A percentile compares a stretch with the other conserved stretches of the same genome.
These are phyloP conservation scores for Bradypus variegatus DNA, from an alignment of 2,797 vertebrate genomes.

Conservation along the genomic window DNA sequence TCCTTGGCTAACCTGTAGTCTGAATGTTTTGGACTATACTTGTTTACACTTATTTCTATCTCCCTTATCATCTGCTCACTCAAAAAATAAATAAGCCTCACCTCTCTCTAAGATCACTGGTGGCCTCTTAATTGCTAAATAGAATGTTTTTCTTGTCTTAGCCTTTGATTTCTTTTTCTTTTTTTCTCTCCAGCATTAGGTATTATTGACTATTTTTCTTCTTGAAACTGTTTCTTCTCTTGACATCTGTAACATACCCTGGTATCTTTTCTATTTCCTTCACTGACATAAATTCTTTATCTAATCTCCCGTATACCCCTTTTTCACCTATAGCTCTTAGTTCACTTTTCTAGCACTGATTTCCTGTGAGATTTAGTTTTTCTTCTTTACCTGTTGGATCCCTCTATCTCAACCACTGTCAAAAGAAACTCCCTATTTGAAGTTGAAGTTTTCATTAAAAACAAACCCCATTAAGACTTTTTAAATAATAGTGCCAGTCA, in stretches of 20 bases:
- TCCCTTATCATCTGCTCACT: not conserved
- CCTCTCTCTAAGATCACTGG: not conserved
- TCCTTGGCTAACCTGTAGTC: not conserved
- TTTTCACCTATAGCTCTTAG: not conserved
- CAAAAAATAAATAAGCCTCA: not conserved
- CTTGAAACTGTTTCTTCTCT: not conserved
- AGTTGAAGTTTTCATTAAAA: conserved; percentile 32
- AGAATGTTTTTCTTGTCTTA: not conserved
- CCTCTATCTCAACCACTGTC: not conserved
- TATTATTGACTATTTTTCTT: not conserved
- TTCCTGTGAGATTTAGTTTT: not conserved
- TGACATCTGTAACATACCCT: not conserved
- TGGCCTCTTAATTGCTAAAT: not conserved
- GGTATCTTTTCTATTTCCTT: not conserved
- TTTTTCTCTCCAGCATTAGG: not conserved
- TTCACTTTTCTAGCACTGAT: not conserved
- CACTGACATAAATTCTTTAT: not conserved
- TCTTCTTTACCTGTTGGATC: not conserved
- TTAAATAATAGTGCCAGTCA: not conserved
- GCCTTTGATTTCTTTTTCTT: not conserved
- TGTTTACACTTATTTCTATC: not conserved
- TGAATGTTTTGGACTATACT: not conserved
- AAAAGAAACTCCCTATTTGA: conserved; percentile 1
- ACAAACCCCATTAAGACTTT: not conserved
- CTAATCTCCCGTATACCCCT: not conserved